These are phyloP conservation scores for Saguinus imperator DNA, from an alignment of 2,113 vertebrate species.

Conservation along the genomic window DNA sequence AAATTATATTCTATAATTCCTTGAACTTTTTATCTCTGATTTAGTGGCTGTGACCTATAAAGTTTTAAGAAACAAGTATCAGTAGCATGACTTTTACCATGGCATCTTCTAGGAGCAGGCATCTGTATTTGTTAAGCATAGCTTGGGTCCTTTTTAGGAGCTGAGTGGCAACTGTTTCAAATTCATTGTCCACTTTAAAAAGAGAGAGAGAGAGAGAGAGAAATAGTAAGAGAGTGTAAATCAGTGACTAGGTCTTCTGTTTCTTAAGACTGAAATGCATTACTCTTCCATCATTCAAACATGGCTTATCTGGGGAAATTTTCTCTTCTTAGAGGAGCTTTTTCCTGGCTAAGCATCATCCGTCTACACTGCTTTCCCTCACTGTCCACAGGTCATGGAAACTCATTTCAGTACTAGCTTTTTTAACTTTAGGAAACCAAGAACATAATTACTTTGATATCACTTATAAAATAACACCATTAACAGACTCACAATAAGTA, in stretches of 20 bases:
- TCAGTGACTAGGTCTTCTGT: neutral
- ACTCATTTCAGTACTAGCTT: neutral
- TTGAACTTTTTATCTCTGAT: neutral
- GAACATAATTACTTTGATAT: neutral
- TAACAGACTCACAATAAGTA: neutral
- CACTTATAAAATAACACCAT: neutral
- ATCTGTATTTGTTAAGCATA: conserved; percentile 98
- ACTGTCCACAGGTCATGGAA: neutral
- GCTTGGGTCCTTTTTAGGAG: conserved; percentile 94
- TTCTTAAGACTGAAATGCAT: neutral
- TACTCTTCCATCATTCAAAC: neutral
- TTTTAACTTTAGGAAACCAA: neutral
- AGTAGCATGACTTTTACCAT: conserved; percentile 87
- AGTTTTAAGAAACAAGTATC: neutral
- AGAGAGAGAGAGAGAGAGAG: conserved; percentile 69
- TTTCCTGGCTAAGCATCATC: neutral
- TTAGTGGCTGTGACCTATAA: neutral
- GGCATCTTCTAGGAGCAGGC: conserved; percentile 95
- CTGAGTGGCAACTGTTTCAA: conserved; percentile 93
- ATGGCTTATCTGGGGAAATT: neutral
- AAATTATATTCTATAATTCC: neutral
- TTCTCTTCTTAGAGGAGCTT: neutral
- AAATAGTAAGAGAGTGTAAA: conserved; percentile 42
- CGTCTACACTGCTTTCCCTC: neutral
- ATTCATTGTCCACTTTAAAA: conserved; percentile 93